Evolutionary conservation across 2,888 invertebrate species (phyloP).

Genomic region (Drosophila yooni): DNA sequence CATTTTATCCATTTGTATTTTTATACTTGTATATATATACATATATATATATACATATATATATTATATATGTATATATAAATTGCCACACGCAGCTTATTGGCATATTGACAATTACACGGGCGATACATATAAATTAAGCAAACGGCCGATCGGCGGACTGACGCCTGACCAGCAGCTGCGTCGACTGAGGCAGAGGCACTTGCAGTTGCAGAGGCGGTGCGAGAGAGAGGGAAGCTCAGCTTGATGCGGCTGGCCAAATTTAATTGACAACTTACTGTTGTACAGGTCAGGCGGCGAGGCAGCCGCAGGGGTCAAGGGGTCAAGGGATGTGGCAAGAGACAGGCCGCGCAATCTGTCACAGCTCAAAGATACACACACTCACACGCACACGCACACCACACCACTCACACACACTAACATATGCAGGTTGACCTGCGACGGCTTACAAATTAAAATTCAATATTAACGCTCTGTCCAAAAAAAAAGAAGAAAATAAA

Average conservation of each 20-base stretch:
- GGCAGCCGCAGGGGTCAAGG: slow-evolving; percentile 18
- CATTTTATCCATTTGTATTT: slow-evolving; percentile 29
- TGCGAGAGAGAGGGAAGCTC: slow-evolving; percentile 23
- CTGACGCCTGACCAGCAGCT: slow-evolving; percentile 31
- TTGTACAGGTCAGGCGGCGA: slow-evolving; percentile 46
- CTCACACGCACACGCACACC: slow-evolving; percentile 34
- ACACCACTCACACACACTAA: slow-evolving; percentile 25
- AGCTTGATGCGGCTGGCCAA: slow-evolving; percentile 80
- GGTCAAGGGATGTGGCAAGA: slow-evolving; percentile 12
- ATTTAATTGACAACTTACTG: slow-evolving; percentile 80
- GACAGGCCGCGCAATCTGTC: slow-evolving; percentile 70
- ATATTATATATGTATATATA: slow-evolving; percentile 21
- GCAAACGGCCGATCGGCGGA: slow-evolving; percentile 63
- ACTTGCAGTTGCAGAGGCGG: slow-evolving; percentile 9
- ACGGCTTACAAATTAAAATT: slow-evolving; percentile 82
- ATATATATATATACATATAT: slow-evolving; percentile 21
- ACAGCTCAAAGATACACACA: slow-evolving; percentile 63
- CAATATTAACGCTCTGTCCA: slow-evolving; percentile 79
- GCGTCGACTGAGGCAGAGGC: slow-evolving; percentile 11
- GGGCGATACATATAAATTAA: slow-evolving; percentile 80
- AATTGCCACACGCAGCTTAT: slow-evolving; percentile 73
- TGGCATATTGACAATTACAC: slow-evolving; percentile 82
- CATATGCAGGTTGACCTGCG: slow-evolving; percentile 58
- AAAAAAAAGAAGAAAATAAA: no score
- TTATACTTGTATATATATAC: slow-evolving; percentile 9